Evolutionary conservation across 2,113 vertebrate species (phyloP), one percentile per base, ranked within the genome.

Genomic region (Lepisosteus oculatus): DNA sequence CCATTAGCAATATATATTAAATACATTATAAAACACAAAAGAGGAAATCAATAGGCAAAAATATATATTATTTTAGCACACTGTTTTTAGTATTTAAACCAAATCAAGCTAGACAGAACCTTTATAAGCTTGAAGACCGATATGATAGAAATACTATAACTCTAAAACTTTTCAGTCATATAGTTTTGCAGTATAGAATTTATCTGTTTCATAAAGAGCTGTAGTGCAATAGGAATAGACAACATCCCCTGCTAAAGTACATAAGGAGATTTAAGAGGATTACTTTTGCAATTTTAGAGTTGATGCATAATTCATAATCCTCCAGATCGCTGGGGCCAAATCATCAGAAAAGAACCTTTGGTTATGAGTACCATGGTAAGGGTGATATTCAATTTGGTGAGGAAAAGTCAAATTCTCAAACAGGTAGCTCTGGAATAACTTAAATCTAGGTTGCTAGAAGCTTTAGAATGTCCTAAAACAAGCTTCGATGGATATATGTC

Each of bases 261-360:
- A 89, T 86, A 84, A 88, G 86, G 86, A 90, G 89, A 90, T 89
- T 89, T 90, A 83, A 88, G 84, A 86, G 90, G 90, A 91, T 92
- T 92, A 89, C 86, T 88, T 88, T 88, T 84, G 85, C 88, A 90
- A 90, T 92, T 90, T 92, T 89, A 89, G 88, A 90, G 79, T 85
- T 89, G 85, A 84, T 90, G 88, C 88, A 90, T 91, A 88, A 91
- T 87, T 90, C 84, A 89, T 89, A 92, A 91, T 91, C 90, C 88
- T 77, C 79, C 82, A 86, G 83, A 85, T 87, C 78, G 85, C 79
- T 83, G 80, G 76, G 86, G 88, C 85, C 86, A 89, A 90, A 90
- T 86, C 84, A 84, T 44, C 68, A 76, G 85, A 84, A 82, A 86
- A 87, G 81, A 79, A 87, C 84, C 88, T 83, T 77, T 79, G 84